Percentiles rank a stretch among this genome's conserved stretches.
phyloP scores from a whole-genome alignment of 2,797 vertebrate species.

The Characodon lateralis region DNA sequence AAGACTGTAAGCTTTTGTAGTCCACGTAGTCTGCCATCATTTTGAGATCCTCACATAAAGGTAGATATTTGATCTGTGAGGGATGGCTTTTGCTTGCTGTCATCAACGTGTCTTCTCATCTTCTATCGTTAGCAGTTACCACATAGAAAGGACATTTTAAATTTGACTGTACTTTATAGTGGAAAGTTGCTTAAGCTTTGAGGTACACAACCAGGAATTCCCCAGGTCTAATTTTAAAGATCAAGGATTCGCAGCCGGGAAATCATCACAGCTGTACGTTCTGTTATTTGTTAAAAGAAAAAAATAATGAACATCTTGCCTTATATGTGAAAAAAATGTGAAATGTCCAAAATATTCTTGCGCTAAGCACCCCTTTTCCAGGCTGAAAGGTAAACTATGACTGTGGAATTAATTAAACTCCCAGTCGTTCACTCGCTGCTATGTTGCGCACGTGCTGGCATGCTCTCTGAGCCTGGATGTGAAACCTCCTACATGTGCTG shows the following conservation, averaged over 20 bases:
- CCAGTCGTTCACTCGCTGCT: constrained; percentile 18
- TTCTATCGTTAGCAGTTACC: constrained; percentile 43
- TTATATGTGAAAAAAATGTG: not conserved
- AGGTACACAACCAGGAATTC: constrained; percentile 66
- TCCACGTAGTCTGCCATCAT: not conserved
- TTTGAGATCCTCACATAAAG: constrained; percentile 14
- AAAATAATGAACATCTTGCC: not conserved
- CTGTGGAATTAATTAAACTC: constrained; percentile 30
- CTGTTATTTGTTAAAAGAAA: constrained; percentile 6
- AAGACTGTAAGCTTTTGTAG: too few species aligned
- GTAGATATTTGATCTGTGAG: constrained; percentile 28
- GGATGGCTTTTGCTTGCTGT: constrained; percentile 46
- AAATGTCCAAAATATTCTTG: not conserved
- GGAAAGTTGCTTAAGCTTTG: constrained; percentile 55
- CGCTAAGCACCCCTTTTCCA: constrained; percentile 10
- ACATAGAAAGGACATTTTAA: constrained; percentile 41
- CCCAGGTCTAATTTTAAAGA: constrained; percentile 53
- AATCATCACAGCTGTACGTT: constrained; percentile 24
- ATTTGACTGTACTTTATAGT: constrained; percentile 34
- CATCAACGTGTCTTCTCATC: constrained; percentile 44
- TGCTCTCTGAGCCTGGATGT: constrained; percentile 27
- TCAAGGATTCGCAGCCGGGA: constrained; percentile 33
- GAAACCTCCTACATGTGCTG: constrained; percentile 52
- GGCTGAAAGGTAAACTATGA: constrained; percentile 11
- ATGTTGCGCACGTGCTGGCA: constrained; percentile 27